Evolutionary conservation across 1,140 invertebrate genomes (phyloP).

Genomic region (Neomicropteryx cornuta): DNA sequence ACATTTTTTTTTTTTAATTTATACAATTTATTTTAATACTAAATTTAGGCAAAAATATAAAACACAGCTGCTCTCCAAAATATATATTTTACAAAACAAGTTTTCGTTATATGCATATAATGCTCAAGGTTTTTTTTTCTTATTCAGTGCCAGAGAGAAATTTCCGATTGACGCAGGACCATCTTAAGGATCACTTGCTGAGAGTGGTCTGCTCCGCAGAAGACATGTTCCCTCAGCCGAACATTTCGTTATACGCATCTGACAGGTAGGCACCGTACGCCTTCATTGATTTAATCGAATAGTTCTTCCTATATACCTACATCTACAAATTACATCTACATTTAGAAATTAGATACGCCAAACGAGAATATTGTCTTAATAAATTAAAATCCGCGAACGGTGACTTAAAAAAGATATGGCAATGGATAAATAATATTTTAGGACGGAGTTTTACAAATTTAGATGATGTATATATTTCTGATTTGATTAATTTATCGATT

Average conservation of each 20-base stretch:
- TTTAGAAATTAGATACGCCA: too few relatives aligned
- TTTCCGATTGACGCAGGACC: constrained; percentile 37
- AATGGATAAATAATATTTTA: too few relatives aligned
- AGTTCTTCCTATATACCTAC: too few relatives aligned
- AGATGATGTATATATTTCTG: too few relatives aligned
- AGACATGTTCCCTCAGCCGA: constrained; percentile 43
- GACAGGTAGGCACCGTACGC: constrained; percentile 39
- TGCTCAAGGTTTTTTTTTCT: constrained; percentile 4
- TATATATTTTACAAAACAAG: constrained; percentile 2
- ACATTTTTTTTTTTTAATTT: constrained; percentile 15
- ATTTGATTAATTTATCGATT: too few relatives aligned
- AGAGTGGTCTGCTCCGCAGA: constrained; percentile 42
- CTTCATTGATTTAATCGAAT: too few relatives aligned
- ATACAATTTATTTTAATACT: constrained; percentile 10
- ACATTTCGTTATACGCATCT: constrained; percentile 34
- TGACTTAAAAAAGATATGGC: too few relatives aligned
- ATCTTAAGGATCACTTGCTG: constrained; percentile 28
- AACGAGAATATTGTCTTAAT: too few relatives aligned
- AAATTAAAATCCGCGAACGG: too few relatives aligned
- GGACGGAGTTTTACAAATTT: too few relatives aligned
- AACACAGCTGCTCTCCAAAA: constrained; percentile 3
- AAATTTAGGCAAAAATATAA: constrained; percentile 18
- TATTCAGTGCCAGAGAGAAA: constrained; percentile 40
- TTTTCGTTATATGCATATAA: constrained; percentile 1
- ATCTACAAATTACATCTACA: too few relatives aligned